Percentiles rank a stretch among this genome's conserved stretches.
Conservation (phyloP, 2,888 invertebrate genomes). For the Ferdinandea cuprea region DNA sequence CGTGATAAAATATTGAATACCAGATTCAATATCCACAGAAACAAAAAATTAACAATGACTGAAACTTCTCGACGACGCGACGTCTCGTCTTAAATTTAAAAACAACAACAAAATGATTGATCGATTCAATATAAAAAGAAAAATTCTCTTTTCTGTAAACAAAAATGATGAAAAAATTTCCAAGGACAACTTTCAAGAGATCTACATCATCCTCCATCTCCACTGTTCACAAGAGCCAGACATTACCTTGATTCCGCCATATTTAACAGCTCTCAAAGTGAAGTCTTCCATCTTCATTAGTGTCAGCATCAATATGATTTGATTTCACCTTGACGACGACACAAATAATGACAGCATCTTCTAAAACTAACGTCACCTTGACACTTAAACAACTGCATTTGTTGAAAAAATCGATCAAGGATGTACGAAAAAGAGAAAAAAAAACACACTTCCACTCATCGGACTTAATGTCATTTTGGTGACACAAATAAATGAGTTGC, state of each 20-base stretch:
- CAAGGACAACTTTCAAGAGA: not conserved
- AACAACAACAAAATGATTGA: too few relatives aligned
- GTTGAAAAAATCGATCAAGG: not conserved
- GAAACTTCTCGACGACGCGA: too few relatives aligned
- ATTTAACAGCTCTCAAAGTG: conserved; percentile 26
- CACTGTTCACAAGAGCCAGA: not conserved
- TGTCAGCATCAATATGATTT: conserved; percentile 56
- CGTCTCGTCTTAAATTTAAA: too few relatives aligned
- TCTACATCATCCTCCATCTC: not conserved
- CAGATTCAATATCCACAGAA: too few relatives aligned
- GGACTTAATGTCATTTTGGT: conserved; percentile 49
- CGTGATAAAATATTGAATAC: too few relatives aligned
- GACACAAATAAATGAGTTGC: conserved; percentile 69
- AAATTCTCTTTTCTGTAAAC: too few relatives aligned
- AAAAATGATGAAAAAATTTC: too few relatives aligned
- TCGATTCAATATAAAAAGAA: too few relatives aligned
- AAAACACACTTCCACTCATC: not conserved
- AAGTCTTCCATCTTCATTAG: conserved; percentile 68
- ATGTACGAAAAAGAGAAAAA: not conserved
- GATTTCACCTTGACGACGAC: conserved; percentile 43
- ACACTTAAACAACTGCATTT: conserved; percentile 33
- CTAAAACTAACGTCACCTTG: conserved; percentile 40
- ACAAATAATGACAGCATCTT: conserved; percentile 54
- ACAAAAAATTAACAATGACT: too few relatives aligned
- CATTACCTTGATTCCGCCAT: conserved; percentile 59